Evolutionary conservation across 2,888 invertebrate species (phyloP).

Genomic region (Drosophila hamatofila): DNA sequence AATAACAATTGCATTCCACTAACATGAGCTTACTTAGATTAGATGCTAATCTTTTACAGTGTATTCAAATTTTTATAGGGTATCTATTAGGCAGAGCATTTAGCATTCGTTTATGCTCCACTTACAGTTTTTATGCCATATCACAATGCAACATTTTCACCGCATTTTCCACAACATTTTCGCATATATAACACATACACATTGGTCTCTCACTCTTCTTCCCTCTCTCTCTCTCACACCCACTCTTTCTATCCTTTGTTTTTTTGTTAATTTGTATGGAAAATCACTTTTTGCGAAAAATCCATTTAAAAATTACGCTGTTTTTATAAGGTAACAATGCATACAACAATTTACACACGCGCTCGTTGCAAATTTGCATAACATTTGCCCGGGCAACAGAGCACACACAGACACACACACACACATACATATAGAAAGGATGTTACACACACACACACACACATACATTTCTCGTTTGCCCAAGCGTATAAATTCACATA

Average conservation of each 20-base stretch:
- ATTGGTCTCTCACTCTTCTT: background rate
- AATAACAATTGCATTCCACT: too few relatives aligned
- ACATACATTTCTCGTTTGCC: slow-evolving; percentile 47
- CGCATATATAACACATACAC: slow-evolving; percentile 51
- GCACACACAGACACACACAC: slow-evolving; percentile 14
- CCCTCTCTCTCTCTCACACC: background rate
- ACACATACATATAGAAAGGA: slow-evolving; percentile 10
- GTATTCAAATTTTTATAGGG: background rate
- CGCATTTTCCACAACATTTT: slow-evolving; percentile 40
- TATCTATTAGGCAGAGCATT: slow-evolving; percentile 11
- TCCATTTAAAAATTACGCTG: slow-evolving; percentile 81
- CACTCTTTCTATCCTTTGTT: slow-evolving; percentile 30
- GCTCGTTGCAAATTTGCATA: slow-evolving; percentile 75
- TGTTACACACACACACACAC: slow-evolving; percentile 1
- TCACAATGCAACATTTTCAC: slow-evolving; percentile 53
- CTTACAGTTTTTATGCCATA: slow-evolving; percentile 17
- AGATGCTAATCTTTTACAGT: background rate
- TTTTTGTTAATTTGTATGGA: slow-evolving; percentile 81
- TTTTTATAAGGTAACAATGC: slow-evolving; percentile 81
- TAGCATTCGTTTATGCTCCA: slow-evolving; percentile 2
- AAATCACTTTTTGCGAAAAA: slow-evolving; percentile 76
- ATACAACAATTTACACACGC: slow-evolving; percentile 80
- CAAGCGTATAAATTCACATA: slow-evolving; percentile 78
- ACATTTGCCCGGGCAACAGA: slow-evolving; percentile 66
- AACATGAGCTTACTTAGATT: background rate